A percentile compares a stretch with the other conserved stretches of the same genome.
Evolutionary conservation across 2,888 invertebrate species (phyloP).

Genomic region (Agrilus biguttatus): DNA sequence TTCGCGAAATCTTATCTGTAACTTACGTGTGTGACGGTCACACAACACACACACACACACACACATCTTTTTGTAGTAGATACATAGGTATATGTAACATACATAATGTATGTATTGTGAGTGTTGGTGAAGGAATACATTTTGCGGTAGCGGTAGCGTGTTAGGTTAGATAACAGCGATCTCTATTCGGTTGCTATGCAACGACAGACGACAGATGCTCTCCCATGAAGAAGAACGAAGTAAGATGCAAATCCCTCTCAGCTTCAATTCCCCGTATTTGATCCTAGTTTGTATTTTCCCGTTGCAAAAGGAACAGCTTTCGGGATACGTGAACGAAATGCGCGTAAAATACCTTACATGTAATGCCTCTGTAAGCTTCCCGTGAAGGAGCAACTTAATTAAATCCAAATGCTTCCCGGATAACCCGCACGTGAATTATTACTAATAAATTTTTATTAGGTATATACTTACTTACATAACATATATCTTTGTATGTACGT

Average conservation of each 20-base stretch:
- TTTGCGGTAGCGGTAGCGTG: constrained; percentile 24
- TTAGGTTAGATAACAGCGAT: constrained; percentile 22
- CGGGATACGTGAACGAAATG: neutral
- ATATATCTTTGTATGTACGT: no score
- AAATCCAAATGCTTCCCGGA: no score
- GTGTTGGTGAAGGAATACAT: constrained; percentile 21
- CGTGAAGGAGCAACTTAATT: no score
- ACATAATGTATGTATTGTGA: constrained; percentile 13
- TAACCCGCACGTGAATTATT: no score
- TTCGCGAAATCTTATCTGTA: constrained; percentile 24
- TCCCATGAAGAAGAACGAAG: constrained; percentile 13
- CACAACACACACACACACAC: no score
- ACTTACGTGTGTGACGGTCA: constrained; percentile 3
- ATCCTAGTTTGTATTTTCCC: constrained; percentile 20
- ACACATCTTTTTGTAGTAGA: constrained; percentile 4
- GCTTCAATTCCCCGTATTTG: constrained; percentile 21
- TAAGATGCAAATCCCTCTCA: constrained; percentile 20
- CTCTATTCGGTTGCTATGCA: constrained; percentile 22
- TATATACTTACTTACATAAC: no score
- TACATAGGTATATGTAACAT: no score
- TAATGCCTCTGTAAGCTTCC: no score
- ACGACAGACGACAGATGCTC: constrained; percentile 17
- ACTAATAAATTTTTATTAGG: no score
- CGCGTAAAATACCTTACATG: neutral
- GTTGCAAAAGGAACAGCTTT: neutral